Base-by-base conservation (phyloP, 2,797 vertebrate genomes). In the Squalus acanthias region DNA sequence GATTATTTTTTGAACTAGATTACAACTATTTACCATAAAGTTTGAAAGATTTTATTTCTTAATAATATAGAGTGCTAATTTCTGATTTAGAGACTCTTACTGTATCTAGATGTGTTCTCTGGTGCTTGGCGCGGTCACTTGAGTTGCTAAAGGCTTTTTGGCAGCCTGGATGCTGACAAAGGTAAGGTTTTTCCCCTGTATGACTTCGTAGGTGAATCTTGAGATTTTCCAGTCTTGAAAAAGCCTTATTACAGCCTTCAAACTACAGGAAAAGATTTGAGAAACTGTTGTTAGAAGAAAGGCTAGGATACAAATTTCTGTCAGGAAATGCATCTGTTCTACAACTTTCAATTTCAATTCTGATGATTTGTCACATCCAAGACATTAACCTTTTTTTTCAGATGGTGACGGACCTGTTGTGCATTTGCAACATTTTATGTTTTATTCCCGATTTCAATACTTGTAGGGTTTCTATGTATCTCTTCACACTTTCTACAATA, bases 141-240 rank as follows among this genome's bases (percentile, higher is more conserved):
- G 99, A 99, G 98, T 99, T 99, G 98, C 99, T 99, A 98, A 99
- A 99, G 0, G 99, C 99, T 97, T 99, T 99, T 97, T 98, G 98
- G 97, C 99, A 99, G 96, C 99, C 99, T 0, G 98, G 98, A 96
- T 99, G 98, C 97, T 99, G 99, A 97, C 99, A 99, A 63, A 98
- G 96, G 95, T 99, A 99, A 0, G 99, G 99, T 95, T 99, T 99
- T 97, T 99, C 99, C 33, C 99, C 99, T 0, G 99, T 99, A 97
- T 99, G 99, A 97, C 99, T 99, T 93, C 99, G 98, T 97, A 99
- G 98, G 97, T 99, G 99, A 97, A 99, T 99, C 97, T 99, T 99
- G 96, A 99, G 98, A 97, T 99, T 99, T 98, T 99, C 99, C 7
- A 99, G 98, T 50, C 99, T 99, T 89, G 99, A 99, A 97, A 99